A percentile compares a stretch with the other conserved stretches of the same genome.
These are phyloP conservation scores for Antrozous pallidus DNA, from an alignment of 2,797 vertebrate species.

Conservation along the genomic window DNA sequence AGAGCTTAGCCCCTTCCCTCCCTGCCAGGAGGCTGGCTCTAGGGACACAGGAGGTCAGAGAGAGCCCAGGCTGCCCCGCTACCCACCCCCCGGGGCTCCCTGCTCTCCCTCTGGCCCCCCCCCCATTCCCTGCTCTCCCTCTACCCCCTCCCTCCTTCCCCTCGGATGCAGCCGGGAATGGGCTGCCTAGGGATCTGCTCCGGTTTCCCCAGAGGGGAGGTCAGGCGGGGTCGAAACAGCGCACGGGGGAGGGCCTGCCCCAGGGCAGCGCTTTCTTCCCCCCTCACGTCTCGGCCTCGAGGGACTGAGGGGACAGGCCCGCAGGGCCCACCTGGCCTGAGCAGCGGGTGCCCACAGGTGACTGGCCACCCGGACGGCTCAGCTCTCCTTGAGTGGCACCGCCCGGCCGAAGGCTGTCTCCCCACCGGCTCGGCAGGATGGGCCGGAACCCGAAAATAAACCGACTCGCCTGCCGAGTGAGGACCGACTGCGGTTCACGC, in stretches of 20 bases:
- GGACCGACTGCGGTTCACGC: rapidly evolving
- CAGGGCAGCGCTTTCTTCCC: rapidly evolving
- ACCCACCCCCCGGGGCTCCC: rapidly evolving
- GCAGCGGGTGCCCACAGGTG: neutral
- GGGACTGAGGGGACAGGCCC: rapidly evolving
- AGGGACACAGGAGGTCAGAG: rapidly evolving
- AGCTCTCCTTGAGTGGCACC: no score
- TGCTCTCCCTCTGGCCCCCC: neutral
- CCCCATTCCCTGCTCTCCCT: no score
- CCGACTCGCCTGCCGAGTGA: rapidly evolving
- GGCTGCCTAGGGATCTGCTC: neutral
- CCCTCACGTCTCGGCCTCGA: neutral
- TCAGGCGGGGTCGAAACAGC: no score
- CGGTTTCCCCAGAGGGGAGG: neutral
- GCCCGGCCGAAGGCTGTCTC: neutral
- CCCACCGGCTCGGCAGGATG: neutral
- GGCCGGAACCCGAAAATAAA: neutral
- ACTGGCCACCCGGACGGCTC: rapidly evolving
- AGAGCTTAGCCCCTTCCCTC: neutral
- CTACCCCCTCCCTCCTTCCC: neutral
- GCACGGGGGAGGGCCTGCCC: rapidly evolving
- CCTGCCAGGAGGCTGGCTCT: neutral
- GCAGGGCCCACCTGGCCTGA: rapidly evolving
- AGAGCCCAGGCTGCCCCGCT: no score
- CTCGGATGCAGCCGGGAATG: rapidly evolving